Conservation (phyloP, 2,113 vertebrate species). For the Columbina picui region DNA sequence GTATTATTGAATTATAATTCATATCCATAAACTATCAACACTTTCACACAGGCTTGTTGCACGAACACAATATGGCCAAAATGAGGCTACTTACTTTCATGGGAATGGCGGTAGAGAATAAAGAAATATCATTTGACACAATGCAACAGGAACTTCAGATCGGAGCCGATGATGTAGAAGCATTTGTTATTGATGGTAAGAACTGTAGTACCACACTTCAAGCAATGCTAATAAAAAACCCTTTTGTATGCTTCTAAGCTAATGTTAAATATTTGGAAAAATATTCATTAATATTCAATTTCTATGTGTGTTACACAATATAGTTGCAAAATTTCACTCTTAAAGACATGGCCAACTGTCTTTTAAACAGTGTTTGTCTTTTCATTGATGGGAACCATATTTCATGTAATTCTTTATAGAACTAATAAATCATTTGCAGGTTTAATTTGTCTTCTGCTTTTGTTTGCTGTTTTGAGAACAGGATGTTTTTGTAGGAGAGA, state of each 20-base stretch:
- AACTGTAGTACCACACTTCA: neutral
- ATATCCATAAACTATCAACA: neutral
- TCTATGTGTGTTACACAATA: neutral
- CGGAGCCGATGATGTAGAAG: constrained; percentile 93
- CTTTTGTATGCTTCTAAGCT: neutral
- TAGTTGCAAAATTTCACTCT: neutral
- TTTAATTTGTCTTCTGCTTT: constrained; percentile 40
- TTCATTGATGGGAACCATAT: neutral
- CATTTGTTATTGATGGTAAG: constrained; percentile 97
- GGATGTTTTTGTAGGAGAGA: constrained; percentile 40
- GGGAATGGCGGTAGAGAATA: constrained; percentile 98
- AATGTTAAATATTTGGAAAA: neutral
- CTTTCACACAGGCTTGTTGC: constrained; percentile 84
- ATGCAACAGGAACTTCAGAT: constrained; percentile 98
- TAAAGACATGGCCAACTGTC: neutral
- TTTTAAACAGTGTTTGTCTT: neutral
- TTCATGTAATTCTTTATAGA: neutral
- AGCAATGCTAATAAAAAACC: neutral
- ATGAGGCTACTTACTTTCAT: constrained; percentile 98
- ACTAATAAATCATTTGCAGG: neutral
- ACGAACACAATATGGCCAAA: constrained; percentile 97
- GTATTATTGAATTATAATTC: neutral
- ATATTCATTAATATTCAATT: neutral
- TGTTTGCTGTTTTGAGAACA: constrained; percentile 27
- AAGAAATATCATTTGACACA: constrained; percentile 95